Conservation (phyloP, 1,140 invertebrate genomes). For the Philopotamus ludificatus region DNA sequence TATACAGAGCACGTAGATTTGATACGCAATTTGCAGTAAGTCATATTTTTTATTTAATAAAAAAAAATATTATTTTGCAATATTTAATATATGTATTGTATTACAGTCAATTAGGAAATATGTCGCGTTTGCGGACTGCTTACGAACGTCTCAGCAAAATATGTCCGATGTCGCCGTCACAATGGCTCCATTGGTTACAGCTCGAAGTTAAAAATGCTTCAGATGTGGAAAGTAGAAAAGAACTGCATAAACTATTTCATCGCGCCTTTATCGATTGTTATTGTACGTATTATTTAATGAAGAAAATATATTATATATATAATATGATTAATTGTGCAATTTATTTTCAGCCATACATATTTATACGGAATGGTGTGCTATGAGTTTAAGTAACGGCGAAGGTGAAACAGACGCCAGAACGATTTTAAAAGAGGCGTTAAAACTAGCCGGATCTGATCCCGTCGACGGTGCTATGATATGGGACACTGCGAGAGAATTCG, state of each 20-base stretch:
- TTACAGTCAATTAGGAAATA: conserved; percentile 27
- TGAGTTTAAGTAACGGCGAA: conserved; percentile 30
- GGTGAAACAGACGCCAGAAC: conserved; percentile 27
- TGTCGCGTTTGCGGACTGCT: conserved; percentile 25
- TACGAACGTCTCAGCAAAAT: conserved; percentile 34
- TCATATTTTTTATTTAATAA: conserved; percentile 8
- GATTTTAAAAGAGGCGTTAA: conserved; percentile 28
- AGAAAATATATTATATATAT: neutral
- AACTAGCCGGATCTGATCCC: conserved; percentile 35
- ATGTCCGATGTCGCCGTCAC: conserved; percentile 30
- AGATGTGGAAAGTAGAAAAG: conserved; percentile 18
- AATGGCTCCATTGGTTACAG: conserved; percentile 34
- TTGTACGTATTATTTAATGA: conserved; percentile 21
- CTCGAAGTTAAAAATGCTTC: conserved; percentile 29
- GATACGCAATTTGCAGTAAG: conserved; percentile 31
- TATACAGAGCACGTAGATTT: conserved; percentile 34
- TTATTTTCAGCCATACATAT: conserved; percentile 27
- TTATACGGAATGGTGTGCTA: conserved; percentile 37
- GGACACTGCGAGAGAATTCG: conserved; percentile 37
- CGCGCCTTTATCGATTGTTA: conserved; percentile 37
- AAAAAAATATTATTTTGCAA: neutral
- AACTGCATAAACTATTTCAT: conserved; percentile 32
- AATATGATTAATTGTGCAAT: neutral
- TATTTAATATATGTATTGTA: neutral
- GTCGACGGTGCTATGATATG: conserved; percentile 37